These are phyloP conservation scores for Corythucha ciliata DNA, from an alignment of 2,888 invertebrate genomes.

Conservation along the genomic window DNA sequence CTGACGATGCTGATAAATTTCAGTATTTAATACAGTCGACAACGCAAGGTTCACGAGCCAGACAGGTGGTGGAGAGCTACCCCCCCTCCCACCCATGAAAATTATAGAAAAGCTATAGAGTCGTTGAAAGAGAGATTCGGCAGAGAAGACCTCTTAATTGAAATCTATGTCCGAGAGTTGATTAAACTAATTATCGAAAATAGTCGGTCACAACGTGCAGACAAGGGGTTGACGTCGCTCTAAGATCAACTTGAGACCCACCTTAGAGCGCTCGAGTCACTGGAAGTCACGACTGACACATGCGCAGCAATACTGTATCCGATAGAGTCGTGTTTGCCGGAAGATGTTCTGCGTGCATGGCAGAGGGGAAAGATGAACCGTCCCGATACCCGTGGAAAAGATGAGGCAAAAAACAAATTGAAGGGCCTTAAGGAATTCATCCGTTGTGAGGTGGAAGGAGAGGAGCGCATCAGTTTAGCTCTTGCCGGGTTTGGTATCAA, in stretches of 20 bases:
- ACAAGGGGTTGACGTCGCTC: neutral
- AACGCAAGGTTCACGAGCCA: neutral
- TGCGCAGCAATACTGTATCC: conserved; percentile 8
- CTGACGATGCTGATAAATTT: conserved; percentile 4
- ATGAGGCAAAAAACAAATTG: too few relatives aligned
- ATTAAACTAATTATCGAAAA: conserved; percentile 3
- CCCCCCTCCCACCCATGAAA: neutral
- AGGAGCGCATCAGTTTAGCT: too few relatives aligned
- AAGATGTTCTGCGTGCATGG: neutral
- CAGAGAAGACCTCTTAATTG: neutral
- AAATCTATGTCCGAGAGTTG: conserved; percentile 1
- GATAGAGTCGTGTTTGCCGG: conserved; percentile 1
- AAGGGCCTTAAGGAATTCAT: too few relatives aligned
- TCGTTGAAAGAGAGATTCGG: neutral
- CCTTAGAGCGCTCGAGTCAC: neutral
- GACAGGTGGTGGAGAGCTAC: neutral
- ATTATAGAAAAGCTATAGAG: neutral
- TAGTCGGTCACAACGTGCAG: neutral
- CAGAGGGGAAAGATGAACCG: too few relatives aligned
- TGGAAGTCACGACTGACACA: neutral
- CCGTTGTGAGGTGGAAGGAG: too few relatives aligned
- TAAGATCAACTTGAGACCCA: neutral
- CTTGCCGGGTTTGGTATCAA: too few relatives aligned
- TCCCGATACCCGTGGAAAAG: too few relatives aligned
- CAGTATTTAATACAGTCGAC: neutral